These are phyloP conservation scores for Psettodes erumei DNA, from an alignment of 2,113 vertebrate species.

Conservation along the genomic window DNA sequence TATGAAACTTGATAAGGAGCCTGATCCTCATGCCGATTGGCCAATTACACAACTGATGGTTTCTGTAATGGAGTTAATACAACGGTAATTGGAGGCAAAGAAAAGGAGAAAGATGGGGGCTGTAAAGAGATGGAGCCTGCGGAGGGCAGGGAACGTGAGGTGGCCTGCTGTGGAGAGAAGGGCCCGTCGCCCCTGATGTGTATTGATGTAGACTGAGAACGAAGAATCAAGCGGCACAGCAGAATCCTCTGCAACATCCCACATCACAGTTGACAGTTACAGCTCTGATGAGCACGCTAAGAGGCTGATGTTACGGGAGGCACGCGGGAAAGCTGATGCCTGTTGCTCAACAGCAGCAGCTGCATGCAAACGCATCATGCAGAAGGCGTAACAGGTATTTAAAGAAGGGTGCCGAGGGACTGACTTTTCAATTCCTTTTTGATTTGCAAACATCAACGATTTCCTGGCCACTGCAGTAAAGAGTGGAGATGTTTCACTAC, in stretches of 20 bases:
- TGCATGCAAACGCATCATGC: background rate
- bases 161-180: background rate
- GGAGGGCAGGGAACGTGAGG: background rate
- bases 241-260: conserved; percentile 1
- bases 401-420: background rate
- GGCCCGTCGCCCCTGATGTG: conserved; percentile 15
- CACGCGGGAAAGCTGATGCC: background rate
- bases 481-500: background rate
- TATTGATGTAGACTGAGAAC: conserved; percentile 20
- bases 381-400: background rate
- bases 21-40: conserved; percentile 54
- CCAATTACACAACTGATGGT: conserved; percentile 60
- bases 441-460: background rate
- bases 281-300: conserved; percentile 21
- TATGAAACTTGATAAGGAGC: conserved; percentile 63
- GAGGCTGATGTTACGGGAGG: conserved; percentile 6
- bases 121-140: background rate
- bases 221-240: background rate
- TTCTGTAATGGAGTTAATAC: conserved; percentile 66
- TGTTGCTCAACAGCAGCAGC: background rate
- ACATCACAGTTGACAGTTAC: conserved; percentile 42
- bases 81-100: conserved; percentile 51
- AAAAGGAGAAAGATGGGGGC: conserved; percentile 14
- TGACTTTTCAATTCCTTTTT: background rate
- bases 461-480: no score